These are phyloP conservation scores for Sesia apiformis DNA, from an alignment of 2,888 invertebrate species.

Conservation along the genomic window DNA sequence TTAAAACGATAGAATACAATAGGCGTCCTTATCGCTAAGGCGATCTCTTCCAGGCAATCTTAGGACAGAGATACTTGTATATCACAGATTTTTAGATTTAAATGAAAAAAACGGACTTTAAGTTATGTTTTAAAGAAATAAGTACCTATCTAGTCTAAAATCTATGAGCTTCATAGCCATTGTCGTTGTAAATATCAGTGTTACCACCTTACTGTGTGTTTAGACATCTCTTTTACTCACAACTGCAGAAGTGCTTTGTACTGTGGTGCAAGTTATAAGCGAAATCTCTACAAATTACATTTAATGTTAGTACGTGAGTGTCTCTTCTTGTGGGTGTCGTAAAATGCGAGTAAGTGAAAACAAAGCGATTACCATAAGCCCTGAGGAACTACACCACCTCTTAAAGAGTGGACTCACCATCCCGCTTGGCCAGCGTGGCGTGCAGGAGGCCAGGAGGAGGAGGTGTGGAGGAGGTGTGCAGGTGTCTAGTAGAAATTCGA, in stretches of 20 bases:
- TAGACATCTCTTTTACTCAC: constrained; percentile 21
- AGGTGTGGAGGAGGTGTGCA: no score
- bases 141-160: not conserved
- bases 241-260: constrained; percentile 22
- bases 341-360: no score
- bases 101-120: not conserved
- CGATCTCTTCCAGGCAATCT: no score
- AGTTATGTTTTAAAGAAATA: not conserved
- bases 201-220: not conserved
- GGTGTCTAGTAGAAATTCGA: no score
- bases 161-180: not conserved
- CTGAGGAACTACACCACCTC: no score
- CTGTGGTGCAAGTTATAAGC: constrained; percentile 7
- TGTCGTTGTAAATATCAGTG: not conserved
- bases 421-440: no score
- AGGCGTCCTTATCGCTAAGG: no score
- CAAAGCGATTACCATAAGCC: no score
- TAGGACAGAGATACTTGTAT: no score
- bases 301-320: constrained; percentile 2
- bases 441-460: no score
- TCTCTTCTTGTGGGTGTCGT: constrained; percentile 8
- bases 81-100: not conserved
- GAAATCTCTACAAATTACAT: constrained; percentile 2
- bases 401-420: no score
- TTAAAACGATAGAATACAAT: no score